Evolutionary conservation across 2,797 vertebrate genomes (phyloP), one percentile per base, ranked within the genome.

Genomic region (Alfaro cultratus): DNA sequence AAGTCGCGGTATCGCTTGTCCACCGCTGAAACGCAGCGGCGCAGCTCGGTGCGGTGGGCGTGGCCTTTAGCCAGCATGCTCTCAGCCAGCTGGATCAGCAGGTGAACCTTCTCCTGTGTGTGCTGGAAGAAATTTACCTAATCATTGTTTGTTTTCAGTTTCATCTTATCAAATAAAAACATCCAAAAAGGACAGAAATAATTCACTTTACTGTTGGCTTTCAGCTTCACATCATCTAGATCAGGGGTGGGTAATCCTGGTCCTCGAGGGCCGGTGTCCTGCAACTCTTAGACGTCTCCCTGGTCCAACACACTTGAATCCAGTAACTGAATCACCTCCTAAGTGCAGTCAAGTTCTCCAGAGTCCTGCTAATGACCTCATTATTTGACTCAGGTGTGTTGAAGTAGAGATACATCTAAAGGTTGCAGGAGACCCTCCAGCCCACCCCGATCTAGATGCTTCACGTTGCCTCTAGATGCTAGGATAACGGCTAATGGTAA

Each of bases 51-150:
- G 81, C 98, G 97, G 1, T 99, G 98, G 81, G 97, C 96, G 80
- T 99, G 98, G 74, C 98, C 98, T 93, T 99, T 99, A 74, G 97
- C 97, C 86, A 99, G 96, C 95, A 99, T 98, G 94, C 97, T 98
- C 88, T 99, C 97, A 0, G 98, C 98, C 89, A 99, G 90, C 88
- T 99, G 98, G 94, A 99, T 98, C 80, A 99, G 95, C 83, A 99
- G 96, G 90, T 99, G 98, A 82, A 99, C 98, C 90, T 98, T 99
- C 90, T 99, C 98, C 94, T 99, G 98, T 0, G 97, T 99, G 96
- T 99, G 97, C 98, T 99, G 95, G 34, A 80, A 87, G 55, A 57
- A 39, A 70, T n/a, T 2, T 29, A 36, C 57, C 47, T 2, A 45
- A 8, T 57, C n/a, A 11, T 16, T 1, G 18, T 13, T 74, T 10